Evolutionary conservation across 2,113 vertebrate genomes (phyloP), one percentile per base, ranked within the genome.

Genomic region (Geococcyx californianus): DNA sequence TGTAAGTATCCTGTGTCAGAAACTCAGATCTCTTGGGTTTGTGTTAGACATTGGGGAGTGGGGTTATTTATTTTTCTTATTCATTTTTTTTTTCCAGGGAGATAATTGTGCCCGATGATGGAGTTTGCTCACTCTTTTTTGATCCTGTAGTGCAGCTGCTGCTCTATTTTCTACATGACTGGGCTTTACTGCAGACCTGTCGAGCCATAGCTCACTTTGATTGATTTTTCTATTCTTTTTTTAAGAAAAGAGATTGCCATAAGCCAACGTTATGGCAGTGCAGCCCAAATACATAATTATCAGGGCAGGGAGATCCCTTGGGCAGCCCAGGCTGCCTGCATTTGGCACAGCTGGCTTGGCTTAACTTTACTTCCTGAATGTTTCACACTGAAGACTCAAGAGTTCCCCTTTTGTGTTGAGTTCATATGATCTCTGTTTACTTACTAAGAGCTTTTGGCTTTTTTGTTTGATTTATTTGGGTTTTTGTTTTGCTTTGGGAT

Each of bases 101-200:
- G 96, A 98, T 98, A 98, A 98, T 98, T 98, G 92, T 96, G 89
- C 69, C 89, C 2, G 5, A 94, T 97, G 96, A 97, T 97, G 81
- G 91, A 97, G 95, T 97, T 97, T 95, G 93, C 79, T 97, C 67
- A 67, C 93, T 97, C 95, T 97, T 95, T 97, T 96, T 96, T 91
- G 93, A 95, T 97, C 94, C 97, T 97, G 88, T 97, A 96, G 94
- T 97, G 95, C 93, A 94, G 97, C 94, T 97, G 97, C 96, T 97
- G 97, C 95, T 98, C 98, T 98, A 98, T 99, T 99, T 99, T 99
- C 98, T 98, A 98, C 98, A 98, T 98, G 98, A 96, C 98, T 99
- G 98, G 97, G 92, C 97, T 98, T 98, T 98, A 98, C 98, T 98
- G 98, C 97, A 98, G 98, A 97, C 96, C 97, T 98, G 98, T 98